phyloP scores from a whole-genome alignment of 2,113 vertebrate genomes.

The Clarias batrachus region DNA sequence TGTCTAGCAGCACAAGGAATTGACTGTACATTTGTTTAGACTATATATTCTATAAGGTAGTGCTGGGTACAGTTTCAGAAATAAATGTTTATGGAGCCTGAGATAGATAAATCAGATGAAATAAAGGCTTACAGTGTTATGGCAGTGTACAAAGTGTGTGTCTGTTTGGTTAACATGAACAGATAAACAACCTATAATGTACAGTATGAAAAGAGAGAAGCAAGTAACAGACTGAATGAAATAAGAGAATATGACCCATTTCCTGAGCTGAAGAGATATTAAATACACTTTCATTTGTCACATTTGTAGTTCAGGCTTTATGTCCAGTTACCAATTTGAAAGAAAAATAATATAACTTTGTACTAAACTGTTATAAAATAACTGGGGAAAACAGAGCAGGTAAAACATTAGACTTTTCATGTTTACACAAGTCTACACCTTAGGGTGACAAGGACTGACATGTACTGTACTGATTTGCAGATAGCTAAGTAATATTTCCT shows the following conservation, averaged over 20 bases:
- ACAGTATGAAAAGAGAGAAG: not conserved
- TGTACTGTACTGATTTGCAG: slow-evolving; percentile 1
- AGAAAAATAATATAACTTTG: not conserved
- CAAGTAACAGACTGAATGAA: not conserved
- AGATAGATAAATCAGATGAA: slow-evolving; percentile 14
- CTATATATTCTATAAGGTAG: slow-evolving; percentile 42
- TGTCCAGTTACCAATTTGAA: not conserved
- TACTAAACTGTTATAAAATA: not conserved
- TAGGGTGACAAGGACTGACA: slow-evolving; percentile 27
- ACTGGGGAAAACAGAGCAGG: not conserved
- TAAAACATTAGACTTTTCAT: not conserved
- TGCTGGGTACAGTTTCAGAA: slow-evolving; percentile 18
- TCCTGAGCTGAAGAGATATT: slow-evolving; percentile 37
- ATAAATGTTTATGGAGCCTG: slow-evolving; percentile 17
- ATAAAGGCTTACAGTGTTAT: slow-evolving; percentile 37
- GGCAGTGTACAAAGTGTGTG: slow-evolving; percentile 21
- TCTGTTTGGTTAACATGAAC: slow-evolving; percentile 13
- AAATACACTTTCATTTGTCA: slow-evolving; percentile 12
- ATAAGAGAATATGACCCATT: slow-evolving; percentile 6
- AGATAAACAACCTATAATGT: slow-evolving; percentile 6
- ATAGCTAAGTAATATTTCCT: slow-evolving; percentile 9
- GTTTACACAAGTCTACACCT: slow-evolving; percentile 33
- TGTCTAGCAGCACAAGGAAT: slow-evolving; percentile 72
- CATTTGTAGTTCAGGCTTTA: not conserved
- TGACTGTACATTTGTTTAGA: slow-evolving; percentile 54